Percentiles rank a stretch among this genome's conserved stretches.
phyloP scores from a whole-genome alignment of 2,113 vertebrate genomes.

The Brevimyrus niger region DNA sequence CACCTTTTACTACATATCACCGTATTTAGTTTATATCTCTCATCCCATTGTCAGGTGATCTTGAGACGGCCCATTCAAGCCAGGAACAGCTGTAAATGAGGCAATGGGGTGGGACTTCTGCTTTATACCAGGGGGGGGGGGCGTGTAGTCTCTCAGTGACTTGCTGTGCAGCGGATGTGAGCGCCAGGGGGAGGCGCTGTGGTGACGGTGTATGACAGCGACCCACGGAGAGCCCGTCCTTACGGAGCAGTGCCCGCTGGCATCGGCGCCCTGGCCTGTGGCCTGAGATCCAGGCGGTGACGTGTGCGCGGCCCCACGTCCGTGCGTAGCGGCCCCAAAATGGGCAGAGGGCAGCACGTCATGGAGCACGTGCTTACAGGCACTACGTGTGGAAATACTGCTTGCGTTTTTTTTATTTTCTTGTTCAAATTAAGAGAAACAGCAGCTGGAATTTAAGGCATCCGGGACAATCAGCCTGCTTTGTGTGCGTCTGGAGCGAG shows the following conservation, averaged over 20 bases:
- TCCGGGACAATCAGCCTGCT: conserved; percentile 26
- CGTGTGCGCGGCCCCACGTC: background rate
- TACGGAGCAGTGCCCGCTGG: background rate
- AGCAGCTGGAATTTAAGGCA: background rate
- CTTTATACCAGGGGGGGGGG: background rate
- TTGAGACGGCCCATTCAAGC: background rate
- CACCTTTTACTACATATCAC: background rate
- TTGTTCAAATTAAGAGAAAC: background rate
- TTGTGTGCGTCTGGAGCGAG: conserved; percentile 6
- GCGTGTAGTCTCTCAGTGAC: background rate
- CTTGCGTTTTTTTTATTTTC: background rate
- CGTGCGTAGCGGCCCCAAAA: background rate
- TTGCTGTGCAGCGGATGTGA: background rate
- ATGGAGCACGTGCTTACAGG: background rate
- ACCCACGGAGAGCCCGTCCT: background rate
- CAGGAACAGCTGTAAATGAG: background rate
- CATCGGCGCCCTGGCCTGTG: background rate
- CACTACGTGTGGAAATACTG: background rate
- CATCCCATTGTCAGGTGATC: background rate
- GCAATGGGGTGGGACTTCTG: background rate
- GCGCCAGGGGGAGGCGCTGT: background rate
- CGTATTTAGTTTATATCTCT: background rate
- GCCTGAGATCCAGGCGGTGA: background rate
- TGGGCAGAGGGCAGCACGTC: background rate
- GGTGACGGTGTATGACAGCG: background rate